phyloP scores from a whole-genome alignment of 2,113 vertebrate genomes.

The Tragelaphus buxtoni region DNA sequence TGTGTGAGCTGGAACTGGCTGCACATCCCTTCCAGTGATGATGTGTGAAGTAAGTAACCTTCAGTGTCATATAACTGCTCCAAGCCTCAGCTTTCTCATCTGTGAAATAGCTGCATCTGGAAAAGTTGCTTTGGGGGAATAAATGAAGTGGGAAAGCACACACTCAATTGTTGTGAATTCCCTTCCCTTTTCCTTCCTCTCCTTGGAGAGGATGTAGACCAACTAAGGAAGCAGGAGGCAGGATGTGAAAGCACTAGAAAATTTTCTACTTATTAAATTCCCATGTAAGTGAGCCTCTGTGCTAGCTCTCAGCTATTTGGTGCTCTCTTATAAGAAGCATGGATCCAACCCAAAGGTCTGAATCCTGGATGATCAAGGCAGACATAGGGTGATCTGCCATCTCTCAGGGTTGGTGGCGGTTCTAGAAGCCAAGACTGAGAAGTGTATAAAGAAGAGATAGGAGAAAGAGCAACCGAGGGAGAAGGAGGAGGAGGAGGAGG shows the following conservation, averaged over 20 bases:
- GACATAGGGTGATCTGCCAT: rapidly evolving
- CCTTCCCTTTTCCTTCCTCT: background rate
- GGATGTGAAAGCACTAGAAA: background rate
- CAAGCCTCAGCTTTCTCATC: background rate
- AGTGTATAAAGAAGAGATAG: background rate
- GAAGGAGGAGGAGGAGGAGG: background rate
- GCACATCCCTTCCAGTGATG: background rate
- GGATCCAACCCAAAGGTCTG: background rate
- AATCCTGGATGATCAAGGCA: background rate
- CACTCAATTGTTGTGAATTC: background rate
- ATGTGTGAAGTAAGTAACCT: too few relatives aligned
- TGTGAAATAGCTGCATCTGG: background rate
- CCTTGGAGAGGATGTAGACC: background rate
- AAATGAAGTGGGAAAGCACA: background rate
- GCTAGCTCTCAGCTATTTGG: background rate
- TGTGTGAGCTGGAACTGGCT: background rate
- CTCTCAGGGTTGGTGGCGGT: background rate
- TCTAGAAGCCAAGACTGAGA: background rate
- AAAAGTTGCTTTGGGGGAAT: background rate
- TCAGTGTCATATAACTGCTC: background rate
- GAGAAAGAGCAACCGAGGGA: background rate
- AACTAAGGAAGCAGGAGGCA: background rate
- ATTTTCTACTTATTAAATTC: background rate
- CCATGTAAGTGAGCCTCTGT: background rate
- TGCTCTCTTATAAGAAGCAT: background rate